phyloP scores from a whole-genome alignment of 2,113 vertebrate species.

The Varanus salvator region DNA sequence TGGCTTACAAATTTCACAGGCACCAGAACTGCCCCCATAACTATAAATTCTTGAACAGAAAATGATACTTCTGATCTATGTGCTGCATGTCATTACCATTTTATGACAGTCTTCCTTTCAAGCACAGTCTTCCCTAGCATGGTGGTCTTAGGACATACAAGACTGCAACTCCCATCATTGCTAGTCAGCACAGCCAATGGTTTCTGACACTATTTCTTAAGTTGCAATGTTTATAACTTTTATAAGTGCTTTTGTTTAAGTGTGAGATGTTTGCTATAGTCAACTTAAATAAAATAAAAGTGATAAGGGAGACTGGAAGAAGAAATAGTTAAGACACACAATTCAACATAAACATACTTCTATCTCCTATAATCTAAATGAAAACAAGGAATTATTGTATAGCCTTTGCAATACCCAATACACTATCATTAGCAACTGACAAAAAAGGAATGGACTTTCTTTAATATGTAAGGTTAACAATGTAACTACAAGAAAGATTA shows the following conservation, averaged over 20 bases:
- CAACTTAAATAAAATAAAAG: not conserved
- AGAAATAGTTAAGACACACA: not conserved
- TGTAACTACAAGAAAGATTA: not conserved
- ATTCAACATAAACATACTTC: not conserved
- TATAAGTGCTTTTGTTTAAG: not conserved
- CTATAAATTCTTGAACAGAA: not conserved
- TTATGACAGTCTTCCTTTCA: not conserved
- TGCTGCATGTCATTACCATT: not conserved
- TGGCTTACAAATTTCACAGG: not conserved
- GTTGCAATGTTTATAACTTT: conserved; percentile 49
- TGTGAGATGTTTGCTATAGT: not conserved
- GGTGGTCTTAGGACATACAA: not conserved
- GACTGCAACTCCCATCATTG: not conserved
- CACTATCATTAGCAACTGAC: not conserved
- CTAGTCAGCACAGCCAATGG: conserved; percentile 20
- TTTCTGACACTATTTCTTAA: conserved; percentile 12
- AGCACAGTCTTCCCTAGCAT: not conserved
- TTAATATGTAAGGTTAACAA: not conserved
- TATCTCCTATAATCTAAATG: too few relatives aligned
- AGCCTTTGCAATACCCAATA: not conserved
- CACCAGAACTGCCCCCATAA: not conserved
- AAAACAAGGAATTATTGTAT: not conserved
- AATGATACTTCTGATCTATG: not conserved
- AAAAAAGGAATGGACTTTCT: not conserved
- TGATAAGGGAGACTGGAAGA: not conserved